phyloP scores from a whole-genome alignment of 2,113 vertebrate genomes.

The Mystacornis crossleyi region DNA sequence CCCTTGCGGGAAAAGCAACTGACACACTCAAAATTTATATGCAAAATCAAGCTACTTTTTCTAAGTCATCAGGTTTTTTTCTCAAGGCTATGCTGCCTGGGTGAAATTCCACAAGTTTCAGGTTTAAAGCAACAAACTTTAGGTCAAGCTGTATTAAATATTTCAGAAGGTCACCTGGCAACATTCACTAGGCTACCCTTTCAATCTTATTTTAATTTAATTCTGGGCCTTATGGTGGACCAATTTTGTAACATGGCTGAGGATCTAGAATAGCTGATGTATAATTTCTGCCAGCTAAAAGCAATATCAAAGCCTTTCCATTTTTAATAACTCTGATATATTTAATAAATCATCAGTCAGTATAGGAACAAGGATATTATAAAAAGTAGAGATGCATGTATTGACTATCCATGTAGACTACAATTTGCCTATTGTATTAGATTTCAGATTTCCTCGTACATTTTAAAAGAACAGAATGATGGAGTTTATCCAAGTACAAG shows the following conservation, averaged over 20 bases:
- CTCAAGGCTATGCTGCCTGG: not conserved
- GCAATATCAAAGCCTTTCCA: not conserved
- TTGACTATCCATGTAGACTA: not conserved
- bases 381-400: not conserved
- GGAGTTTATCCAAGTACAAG: not conserved
- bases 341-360: not conserved
- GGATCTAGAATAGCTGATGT: not conserved
- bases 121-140: not conserved
- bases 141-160: conserved; percentile 6
- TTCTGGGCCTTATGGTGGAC: not conserved
- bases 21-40: not conserved
- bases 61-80: not conserved
- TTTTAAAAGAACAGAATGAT: not conserved
- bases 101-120: not conserved
- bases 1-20: not conserved
- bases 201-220: conserved; percentile 8
- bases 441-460: not conserved
- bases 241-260: not conserved
- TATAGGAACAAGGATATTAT: not conserved
- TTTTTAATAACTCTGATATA: not conserved
- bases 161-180: conserved; percentile 41
- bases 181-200: not conserved
- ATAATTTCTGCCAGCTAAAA: conserved; percentile 10
- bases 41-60: not conserved
- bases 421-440: not conserved